Percentiles rank a stretch among this genome's conserved stretches.
phyloP scores from a whole-genome alignment of 2,113 vertebrate species.

The Odocoileus hemionus region DNA sequence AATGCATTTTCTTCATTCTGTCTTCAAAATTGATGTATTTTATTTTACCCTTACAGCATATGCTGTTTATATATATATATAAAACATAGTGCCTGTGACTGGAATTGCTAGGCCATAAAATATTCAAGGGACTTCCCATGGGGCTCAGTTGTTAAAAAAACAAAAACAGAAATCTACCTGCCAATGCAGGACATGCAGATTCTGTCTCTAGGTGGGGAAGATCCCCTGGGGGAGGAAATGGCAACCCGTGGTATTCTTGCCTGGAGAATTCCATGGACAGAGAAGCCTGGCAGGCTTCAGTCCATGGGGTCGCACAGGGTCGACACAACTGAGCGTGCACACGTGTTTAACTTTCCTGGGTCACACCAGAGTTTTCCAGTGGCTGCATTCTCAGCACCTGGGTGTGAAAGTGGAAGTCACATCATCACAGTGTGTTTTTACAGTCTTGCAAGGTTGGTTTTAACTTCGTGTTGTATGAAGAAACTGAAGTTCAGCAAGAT shows the following conservation, averaged over 20 bases:
- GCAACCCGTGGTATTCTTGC: not conserved
- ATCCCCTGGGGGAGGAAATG: not conserved
- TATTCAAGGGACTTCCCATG: not conserved
- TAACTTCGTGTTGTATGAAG: not conserved
- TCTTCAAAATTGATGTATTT: not conserved
- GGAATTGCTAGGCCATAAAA: not conserved
- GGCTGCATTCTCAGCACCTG: not conserved
- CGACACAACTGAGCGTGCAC: not conserved
- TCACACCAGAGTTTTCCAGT: not conserved
- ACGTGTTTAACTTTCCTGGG: not conserved
- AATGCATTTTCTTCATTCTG: not conserved
- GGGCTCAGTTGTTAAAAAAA: not conserved
- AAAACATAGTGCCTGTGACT: not conserved
- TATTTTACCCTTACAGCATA: not conserved
- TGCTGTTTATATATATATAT: not conserved
- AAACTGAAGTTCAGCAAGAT: constrained; percentile 14
- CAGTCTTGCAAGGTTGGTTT: not conserved
- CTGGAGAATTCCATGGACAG: not conserved
- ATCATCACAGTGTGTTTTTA: not conserved
- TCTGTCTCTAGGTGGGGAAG: not conserved
- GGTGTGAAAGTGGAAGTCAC: not conserved
- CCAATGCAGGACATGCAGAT: not conserved
- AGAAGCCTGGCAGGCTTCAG: not conserved
- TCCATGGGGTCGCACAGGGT: not conserved
- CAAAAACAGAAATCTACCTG: not conserved